These are phyloP conservation scores for Takifugu rubripes DNA, from an alignment of 2,797 vertebrate species.

Conservation along the genomic window DNA sequence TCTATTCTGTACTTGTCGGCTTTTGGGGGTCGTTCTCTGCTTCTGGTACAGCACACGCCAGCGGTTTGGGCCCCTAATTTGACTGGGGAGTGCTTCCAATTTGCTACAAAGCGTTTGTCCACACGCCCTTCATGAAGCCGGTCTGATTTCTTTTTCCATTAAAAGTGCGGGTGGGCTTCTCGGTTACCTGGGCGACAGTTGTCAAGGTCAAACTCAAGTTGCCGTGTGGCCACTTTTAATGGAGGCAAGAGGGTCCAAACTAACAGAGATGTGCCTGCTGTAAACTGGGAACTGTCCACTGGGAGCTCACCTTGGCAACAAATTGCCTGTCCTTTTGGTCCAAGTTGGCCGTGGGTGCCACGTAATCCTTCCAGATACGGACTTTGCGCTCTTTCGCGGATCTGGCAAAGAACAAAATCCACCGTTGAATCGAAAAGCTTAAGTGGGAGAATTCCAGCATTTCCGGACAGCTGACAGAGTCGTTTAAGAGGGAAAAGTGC, in stretches of 20 bases:
- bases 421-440: constrained; percentile 5
- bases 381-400: constrained; percentile 93
- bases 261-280: not conserved
- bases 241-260: constrained; percentile 9
- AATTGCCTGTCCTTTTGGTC: constrained; percentile 97
- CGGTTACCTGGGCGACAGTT: not conserved
- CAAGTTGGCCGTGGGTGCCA: constrained; percentile 94
- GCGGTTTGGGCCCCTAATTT: constrained; percentile 59
- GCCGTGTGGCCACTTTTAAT: not conserved
- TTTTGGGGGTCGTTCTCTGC: constrained; percentile 47
- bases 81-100: constrained; percentile 53
- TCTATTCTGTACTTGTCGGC: constrained; percentile 32
- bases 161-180: not conserved
- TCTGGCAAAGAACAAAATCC: constrained; percentile 60
- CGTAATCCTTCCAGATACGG: constrained; percentile 97
- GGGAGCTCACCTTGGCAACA: constrained; percentile 88
- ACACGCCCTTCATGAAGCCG: constrained; percentile 19
- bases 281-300: not conserved
- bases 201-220: not conserved
- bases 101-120: constrained; percentile 51
- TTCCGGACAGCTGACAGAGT: not conserved
- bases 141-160: constrained; percentile 15
- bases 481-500: not conserved
- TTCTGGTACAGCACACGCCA: constrained; percentile 34
- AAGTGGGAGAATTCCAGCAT: no score